phyloP scores from a whole-genome alignment of 2,113 vertebrate species.

The Caranx ignobilis region DNA sequence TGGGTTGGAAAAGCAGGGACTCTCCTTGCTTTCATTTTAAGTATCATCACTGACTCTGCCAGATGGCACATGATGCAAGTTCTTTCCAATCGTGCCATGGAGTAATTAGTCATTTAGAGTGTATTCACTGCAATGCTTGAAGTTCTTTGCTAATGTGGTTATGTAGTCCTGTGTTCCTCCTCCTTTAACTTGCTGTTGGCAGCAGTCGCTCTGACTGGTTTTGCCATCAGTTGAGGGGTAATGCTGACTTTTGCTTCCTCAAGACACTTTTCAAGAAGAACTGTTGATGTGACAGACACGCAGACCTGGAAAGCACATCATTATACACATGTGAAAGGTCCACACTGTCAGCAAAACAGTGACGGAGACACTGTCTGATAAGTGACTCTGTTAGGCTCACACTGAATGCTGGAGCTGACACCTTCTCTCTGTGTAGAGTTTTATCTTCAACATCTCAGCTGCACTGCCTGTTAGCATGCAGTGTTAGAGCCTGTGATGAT shows the following conservation, averaged over 20 bases:
- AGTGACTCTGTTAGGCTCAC: conserved; percentile 25
- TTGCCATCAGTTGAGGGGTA: conserved; percentile 12
- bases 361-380: conserved; percentile 50
- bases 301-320: conserved; percentile 16
- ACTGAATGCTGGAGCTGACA: conserved; percentile 21
- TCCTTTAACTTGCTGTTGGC: background rate
- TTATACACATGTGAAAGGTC: conserved; percentile 40
- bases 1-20: conserved; percentile 7
- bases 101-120: conserved; percentile 32
- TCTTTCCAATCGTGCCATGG: conserved; percentile 21
- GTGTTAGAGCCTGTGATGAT: conserved; percentile 40
- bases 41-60: conserved; percentile 6
- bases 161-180: background rate
- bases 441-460: conserved; percentile 12
- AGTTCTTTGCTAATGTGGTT: conserved; percentile 1
- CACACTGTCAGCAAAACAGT: conserved; percentile 43
- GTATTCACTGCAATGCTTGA: background rate
- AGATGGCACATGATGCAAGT: conserved; percentile 14
- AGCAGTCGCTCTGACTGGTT: background rate
- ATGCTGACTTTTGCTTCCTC: background rate
- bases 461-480: conserved; percentile 32
- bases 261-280: background rate
- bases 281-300: conserved; percentile 19
- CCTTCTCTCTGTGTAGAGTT: conserved; percentile 5
- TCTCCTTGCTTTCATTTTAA: conserved; percentile 25